Base-by-base conservation (phyloP, 2,113 vertebrate species). In the Xiphophorus maculatus region DNA sequence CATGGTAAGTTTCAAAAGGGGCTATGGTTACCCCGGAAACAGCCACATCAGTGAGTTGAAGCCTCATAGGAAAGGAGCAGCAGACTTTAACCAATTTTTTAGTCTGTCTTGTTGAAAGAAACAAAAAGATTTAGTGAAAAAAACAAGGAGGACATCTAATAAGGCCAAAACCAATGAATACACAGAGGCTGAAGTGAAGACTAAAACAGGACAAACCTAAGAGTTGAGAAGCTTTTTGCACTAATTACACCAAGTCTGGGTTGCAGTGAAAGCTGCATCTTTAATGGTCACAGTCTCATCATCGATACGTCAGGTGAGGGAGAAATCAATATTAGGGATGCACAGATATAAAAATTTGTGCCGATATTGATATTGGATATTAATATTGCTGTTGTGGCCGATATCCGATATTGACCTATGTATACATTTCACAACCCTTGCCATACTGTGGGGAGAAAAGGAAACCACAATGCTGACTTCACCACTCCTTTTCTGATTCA, bases 11-110 rank as follows among this genome's bases (percentile, higher is more conserved):
- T 92, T 87, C 33, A n/a, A 90, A 89, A 77, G 72, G 79, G 70
- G 86, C 89, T 84, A 77, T 88, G 82, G 93, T 94, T 93, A 81
- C 92, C 89, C 64, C 91, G 92, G 94, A 91, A 93, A 94, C 94
- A 89, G 86, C 89, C 83, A 90, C 86, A 88, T 32, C 73, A 88
- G 78, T 86, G 74, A 90, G 76, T 77, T 25, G 77, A 84, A 82
- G 80, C 65, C 77, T 76, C 72, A 54, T 42, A 79, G 76, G 74
- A 80, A 44, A 80, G 54, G 70, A 37, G 76, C 66, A 80, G 72
- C 69, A 80, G 72, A 69, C 60, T 33, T 51, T 5, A n/a, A 68
- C 63, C 54, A 60, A 40, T 70, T 75, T 80, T 64, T 75, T 67
- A 66, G 35, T 11, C 35, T 37, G 35, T 12, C 35, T 37, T 37